A percentile compares a stretch with the other conserved stretches of the same genome.
phyloP scores from a whole-genome alignment of 2,797 vertebrate species.

The Schizothorax lantsangensis region DNA sequence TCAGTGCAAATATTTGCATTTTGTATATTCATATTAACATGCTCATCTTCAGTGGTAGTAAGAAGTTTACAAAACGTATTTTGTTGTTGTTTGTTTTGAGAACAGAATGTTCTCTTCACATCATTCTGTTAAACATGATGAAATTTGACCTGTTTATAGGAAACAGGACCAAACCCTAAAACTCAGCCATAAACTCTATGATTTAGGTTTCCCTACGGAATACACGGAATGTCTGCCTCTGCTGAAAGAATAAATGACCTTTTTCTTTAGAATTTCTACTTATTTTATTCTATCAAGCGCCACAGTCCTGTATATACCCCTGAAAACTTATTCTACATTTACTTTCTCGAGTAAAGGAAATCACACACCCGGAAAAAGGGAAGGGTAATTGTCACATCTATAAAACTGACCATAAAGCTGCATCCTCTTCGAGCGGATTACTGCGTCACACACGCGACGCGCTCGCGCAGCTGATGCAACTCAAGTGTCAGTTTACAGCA shows the following conservation, averaged over 20 bases:
- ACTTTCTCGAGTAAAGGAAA: not conserved
- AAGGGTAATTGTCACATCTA: not conserved
- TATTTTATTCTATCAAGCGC: not conserved
- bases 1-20: not conserved
- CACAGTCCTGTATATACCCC: too few species aligned
- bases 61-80: not conserved
- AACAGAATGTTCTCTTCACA: not conserved
- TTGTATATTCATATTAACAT: not conserved
- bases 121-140: not conserved
- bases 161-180: not conserved
- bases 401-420: too few species aligned
- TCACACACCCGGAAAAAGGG: not conserved
- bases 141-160: slow-evolving; percentile 14
- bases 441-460: not conserved
- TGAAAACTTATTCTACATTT: too few species aligned
- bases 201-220: not conserved
- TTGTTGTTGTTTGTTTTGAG: not conserved
- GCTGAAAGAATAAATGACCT: rapidly evolving
- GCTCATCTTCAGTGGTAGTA: too few species aligned
- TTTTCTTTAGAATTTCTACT: not conserved
- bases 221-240: too few species aligned
- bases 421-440: slow-evolving; percentile 10
- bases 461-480: slow-evolving; percentile 38
- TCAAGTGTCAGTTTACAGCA: not conserved
- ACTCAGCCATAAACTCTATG: not conserved